These are phyloP conservation scores for Ardeotis arabs DNA, from an alignment of 2,113 vertebrate species.

Conservation along the genomic window DNA sequence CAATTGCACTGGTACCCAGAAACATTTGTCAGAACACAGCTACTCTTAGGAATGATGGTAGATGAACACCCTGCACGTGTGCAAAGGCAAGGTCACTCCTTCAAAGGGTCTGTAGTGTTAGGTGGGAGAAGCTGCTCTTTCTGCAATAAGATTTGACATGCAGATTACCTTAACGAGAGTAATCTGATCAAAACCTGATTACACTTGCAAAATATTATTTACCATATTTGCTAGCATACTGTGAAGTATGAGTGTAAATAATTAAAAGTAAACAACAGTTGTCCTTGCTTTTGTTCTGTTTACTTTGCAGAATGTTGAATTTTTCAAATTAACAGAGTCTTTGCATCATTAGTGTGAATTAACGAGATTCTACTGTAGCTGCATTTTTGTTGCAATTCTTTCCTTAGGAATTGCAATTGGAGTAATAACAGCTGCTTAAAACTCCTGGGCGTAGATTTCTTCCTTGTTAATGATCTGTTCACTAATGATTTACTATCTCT, in stretches of 20 bases:
- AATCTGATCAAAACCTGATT: constrained; percentile 36
- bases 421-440: constrained; percentile 52
- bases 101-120: background rate
- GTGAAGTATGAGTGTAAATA: constrained; percentile 41
- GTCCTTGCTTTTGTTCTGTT: constrained; percentile 56
- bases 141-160: background rate
- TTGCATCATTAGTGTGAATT: constrained; percentile 41
- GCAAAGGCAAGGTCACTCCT: background rate
- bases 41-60: background rate
- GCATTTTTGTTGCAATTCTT: background rate
- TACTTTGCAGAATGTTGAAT: constrained; percentile 33
- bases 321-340: constrained; percentile 27
- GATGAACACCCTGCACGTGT: rapidly evolving
- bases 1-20: background rate
- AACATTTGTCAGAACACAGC: background rate
- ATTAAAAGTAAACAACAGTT: constrained; percentile 53
- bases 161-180: background rate
- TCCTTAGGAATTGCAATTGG: constrained; percentile 26
- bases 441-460: constrained; percentile 38
- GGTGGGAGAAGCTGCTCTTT: background rate
- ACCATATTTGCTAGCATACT: constrained; percentile 19
- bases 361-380: constrained; percentile 5
- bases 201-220: constrained; percentile 46
- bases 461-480: constrained; percentile 52
- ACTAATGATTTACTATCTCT: constrained; percentile 51